A percentile compares a stretch with the other conserved stretches of the same genome.
Evolutionary conservation across 1,140 invertebrate species (phyloP).

Genomic region (Eciton burchellii): DNA sequence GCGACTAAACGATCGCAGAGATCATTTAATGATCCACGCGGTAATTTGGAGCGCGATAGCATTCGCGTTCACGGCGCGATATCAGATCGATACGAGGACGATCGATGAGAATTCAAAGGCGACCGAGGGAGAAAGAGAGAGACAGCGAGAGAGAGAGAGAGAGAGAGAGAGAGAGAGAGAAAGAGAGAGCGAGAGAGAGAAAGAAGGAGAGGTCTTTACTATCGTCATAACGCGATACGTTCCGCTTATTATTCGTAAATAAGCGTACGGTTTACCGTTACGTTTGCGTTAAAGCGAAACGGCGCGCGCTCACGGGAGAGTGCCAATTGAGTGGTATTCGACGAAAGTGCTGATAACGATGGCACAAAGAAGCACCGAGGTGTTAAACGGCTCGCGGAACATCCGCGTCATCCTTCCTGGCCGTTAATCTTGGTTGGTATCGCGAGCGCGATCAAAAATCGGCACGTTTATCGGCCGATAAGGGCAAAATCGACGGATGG

Average conservation of each 20-base stretch:
- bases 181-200: too few species aligned
- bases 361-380: slow-evolving; percentile 19
- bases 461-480: slow-evolving; percentile 48
- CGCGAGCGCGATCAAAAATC: slow-evolving; percentile 50
- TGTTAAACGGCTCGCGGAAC: slow-evolving; percentile 31
- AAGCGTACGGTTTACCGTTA: not conserved
- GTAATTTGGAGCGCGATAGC: too few species aligned
- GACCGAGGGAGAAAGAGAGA: too few species aligned
- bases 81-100: too few species aligned
- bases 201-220: not conserved
- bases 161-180: too few species aligned
- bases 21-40: too few species aligned
- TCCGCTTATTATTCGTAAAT: slow-evolving; percentile 3
- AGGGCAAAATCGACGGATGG: slow-evolving; percentile 47
- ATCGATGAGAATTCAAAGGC: too few species aligned
- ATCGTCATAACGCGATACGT: slow-evolving; percentile 4
- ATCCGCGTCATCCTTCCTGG: slow-evolving; percentile 29
- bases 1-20: too few species aligned
- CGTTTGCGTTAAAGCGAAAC: not conserved
- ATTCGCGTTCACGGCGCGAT: too few species aligned
- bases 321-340: slow-evolving; percentile 7
- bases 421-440: slow-evolving; percentile 54
- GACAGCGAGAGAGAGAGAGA: too few species aligned
- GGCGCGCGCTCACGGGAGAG: not conserved
- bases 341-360: not conserved